Evolutionary conservation across 2,888 invertebrate species (phyloP).

Genomic region (Lydus trimaculatus): DNA sequence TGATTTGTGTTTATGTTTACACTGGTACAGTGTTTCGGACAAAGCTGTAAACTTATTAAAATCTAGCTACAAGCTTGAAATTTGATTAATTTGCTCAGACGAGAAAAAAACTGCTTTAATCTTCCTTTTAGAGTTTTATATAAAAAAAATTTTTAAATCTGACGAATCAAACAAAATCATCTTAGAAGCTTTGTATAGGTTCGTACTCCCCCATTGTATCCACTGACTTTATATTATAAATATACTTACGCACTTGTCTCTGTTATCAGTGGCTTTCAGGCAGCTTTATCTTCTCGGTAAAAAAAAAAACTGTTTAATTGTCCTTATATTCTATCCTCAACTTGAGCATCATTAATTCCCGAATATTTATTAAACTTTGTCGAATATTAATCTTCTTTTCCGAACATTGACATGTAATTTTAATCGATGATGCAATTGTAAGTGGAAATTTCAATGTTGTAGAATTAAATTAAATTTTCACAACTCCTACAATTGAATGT

Average conservation of each 20-base stretch:
- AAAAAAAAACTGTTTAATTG: conserved; percentile 32
- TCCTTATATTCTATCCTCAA: conserved; percentile 20
- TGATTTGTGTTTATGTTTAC: too few relatives aligned
- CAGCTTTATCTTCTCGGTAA: conserved; percentile 18
- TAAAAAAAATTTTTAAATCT: too few relatives aligned
- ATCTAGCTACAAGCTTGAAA: too few relatives aligned
- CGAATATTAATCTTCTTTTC: conserved; percentile 48
- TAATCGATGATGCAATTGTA: conserved; percentile 46
- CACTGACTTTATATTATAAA: neutral
- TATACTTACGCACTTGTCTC: conserved; percentile 14
- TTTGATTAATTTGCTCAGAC: too few relatives aligned
- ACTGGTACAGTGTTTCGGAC: too few relatives aligned
- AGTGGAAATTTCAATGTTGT: conserved; percentile 45
- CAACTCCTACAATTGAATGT: neutral
- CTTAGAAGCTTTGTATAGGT: neutral
- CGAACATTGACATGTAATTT: conserved; percentile 48
- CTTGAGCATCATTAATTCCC: conserved; percentile 28
- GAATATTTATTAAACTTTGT: conserved; percentile 34
- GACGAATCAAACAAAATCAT: too few relatives aligned
- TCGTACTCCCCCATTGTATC: neutral
- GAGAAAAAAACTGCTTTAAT: too few relatives aligned
- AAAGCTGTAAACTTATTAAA: too few relatives aligned
- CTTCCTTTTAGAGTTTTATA: too few relatives aligned
- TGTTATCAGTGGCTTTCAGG: conserved; percentile 33
- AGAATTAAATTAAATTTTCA: conserved; percentile 46